phyloP scores from a whole-genome alignment of 2,797 vertebrate species.

The Crypturellus tataupa region DNA sequence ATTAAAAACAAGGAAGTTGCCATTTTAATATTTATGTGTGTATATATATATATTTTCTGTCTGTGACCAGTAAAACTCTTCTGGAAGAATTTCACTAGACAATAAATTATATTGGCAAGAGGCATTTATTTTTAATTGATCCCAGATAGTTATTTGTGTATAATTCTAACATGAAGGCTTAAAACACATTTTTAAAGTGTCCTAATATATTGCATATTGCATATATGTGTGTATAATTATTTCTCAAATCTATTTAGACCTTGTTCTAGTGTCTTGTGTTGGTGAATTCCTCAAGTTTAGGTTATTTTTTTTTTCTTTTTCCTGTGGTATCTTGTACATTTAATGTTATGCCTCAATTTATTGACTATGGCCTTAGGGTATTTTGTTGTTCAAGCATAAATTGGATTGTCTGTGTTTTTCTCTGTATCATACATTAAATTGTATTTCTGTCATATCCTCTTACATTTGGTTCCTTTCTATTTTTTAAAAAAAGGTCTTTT shows the following conservation, averaged over 20 bases:
- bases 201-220: neutral
- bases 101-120: slow-evolving; percentile 39
- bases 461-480: neutral
- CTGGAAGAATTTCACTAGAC: neutral
- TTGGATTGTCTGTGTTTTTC: slow-evolving; percentile 15
- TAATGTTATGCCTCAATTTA: slow-evolving; percentile 39
- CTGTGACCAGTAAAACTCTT: neutral
- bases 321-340: neutral
- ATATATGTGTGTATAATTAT: neutral
- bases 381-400: slow-evolving; percentile 38
- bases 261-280: neutral
- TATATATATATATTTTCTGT: slow-evolving; percentile 8
- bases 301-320: neutral
- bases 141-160: slow-evolving; percentile 29
- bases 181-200: neutral
- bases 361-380: neutral
- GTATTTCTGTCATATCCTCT: slow-evolving; percentile 18
- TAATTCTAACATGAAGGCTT: neutral
- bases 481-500: neutral
- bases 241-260: slow-evolving; percentile 22
- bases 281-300: slow-evolving; percentile 20
- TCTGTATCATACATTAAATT: neutral
- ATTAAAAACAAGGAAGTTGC: neutral
- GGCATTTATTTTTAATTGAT: slow-evolving; percentile 43
- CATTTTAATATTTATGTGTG: neutral